A percentile compares a stretch with the other conserved stretches of the same genome.
phyloP scores from a whole-genome alignment of 2,113 vertebrate species.

The Colinus virginianus region DNA sequence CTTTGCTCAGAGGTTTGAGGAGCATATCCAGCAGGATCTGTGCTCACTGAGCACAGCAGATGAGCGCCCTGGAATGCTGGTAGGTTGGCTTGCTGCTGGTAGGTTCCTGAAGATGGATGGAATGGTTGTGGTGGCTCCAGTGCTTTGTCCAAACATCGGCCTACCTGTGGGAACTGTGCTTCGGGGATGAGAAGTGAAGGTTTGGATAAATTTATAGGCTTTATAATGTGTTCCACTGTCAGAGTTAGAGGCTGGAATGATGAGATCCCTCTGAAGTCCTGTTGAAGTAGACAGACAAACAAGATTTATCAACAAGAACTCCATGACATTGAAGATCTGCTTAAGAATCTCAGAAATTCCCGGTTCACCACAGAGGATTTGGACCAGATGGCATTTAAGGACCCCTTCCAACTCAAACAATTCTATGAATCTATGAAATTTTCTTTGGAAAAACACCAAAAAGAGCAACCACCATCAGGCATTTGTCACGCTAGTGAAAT shows the following conservation, averaged over 20 bases:
- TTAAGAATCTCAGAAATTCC: not conserved
- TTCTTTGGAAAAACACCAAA: not conserved
- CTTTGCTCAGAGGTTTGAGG: not conserved
- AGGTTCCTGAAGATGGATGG: not conserved
- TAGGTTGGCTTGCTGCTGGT: conserved; percentile 39
- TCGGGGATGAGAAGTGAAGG: conserved; percentile 22
- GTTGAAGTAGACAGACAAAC: not conserved
- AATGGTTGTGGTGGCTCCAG: not conserved
- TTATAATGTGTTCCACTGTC: conserved; percentile 71
- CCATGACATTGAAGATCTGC: not conserved
- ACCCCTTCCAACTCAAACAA: no score
- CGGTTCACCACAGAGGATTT: no score
- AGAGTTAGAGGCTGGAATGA: conserved; percentile 68
- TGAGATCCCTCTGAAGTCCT: conserved; percentile 75
- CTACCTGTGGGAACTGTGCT: conserved; percentile 1
- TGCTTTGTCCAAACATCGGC: not conserved
- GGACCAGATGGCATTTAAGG: no score
- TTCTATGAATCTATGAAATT: not conserved
- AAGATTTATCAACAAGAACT: not conserved
- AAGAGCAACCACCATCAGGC: not conserved
- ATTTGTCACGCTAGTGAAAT: not conserved
- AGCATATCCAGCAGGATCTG: not conserved
- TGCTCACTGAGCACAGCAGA: not conserved
- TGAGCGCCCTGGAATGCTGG: no score
- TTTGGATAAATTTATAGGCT: conserved; percentile 42